Base-by-base conservation (phyloP, 2,113 vertebrate species). In the Osmerus mordax region DNA sequence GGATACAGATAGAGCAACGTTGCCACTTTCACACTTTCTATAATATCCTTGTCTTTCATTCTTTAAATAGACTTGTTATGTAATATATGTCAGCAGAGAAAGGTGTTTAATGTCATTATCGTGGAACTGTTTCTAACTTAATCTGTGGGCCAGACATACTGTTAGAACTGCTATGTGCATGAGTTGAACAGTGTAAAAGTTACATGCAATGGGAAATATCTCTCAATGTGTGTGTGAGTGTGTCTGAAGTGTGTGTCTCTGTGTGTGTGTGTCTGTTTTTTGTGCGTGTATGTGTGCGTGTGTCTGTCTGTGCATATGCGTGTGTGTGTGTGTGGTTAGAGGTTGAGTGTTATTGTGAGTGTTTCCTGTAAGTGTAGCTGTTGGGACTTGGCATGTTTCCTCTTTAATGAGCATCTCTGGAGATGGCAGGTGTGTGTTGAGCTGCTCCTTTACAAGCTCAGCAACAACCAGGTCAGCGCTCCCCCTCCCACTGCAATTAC, bases 341-440 rank as follows among this genome's bases (percentile, higher is more conserved):
- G 80, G 21, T 73, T 7, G 36, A 41, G 36, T 41, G 36, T 41
- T 41, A 41, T 41, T 41, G 36, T 41, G 36, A 41, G 36, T 41
- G 8, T 9, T 41, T 41, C 36, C 36, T 41, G 69, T 69, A 79
- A 65, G 23, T 67, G 53, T 76, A 83, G 76, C 82, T 71, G 80
- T 51, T 63, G 74, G 71, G 74, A 79, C 73, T 77, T 85, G 81
- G 80, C 79, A 72, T 83, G 79, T 81, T 80, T 84, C 75, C 82
- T 86, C 86, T 91, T 90, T 92, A 90, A 91, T 90, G 89, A 90
- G 87, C 18, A 85, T 88, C 90, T 92, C 89, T 86, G 81, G 91
- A 90, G 89, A 89, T 87, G 89, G 84, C 90, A 92, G 90, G 87
- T 90, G 89, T 85, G 83, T 89, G 89, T 91, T 89, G 84, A 91